Conservation (phyloP, 1,140 invertebrate genomes). For the Pachyrhynchus sulphureomaculatus region DNA sequence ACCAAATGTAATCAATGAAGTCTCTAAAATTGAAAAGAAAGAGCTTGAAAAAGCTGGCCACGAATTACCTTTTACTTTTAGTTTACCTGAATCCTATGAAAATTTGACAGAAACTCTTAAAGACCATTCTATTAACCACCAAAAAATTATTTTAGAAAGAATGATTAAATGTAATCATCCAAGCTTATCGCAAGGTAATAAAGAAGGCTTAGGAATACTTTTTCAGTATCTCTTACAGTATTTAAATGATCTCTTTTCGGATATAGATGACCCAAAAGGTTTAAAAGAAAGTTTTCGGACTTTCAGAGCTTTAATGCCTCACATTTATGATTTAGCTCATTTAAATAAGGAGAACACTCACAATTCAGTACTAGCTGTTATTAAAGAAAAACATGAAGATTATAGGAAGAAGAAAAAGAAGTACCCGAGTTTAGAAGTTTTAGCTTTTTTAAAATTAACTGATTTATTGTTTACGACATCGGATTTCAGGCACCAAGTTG, state of each 20-base stretch:
- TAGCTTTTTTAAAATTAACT: conserved; percentile 79
- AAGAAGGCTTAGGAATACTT: conserved; percentile 70
- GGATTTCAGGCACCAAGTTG: conserved; percentile 84
- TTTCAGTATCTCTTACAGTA: conserved; percentile 76
- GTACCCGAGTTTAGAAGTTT: conserved; percentile 70
- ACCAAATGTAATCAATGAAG: neutral
- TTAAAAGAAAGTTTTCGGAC: conserved; percentile 61
- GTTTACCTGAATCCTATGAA: conserved; percentile 67
- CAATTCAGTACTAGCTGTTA: conserved; percentile 64
- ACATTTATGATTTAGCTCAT: conserved; percentile 74
- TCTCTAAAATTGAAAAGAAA: conserved; percentile 25
- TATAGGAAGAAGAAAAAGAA: conserved; percentile 62
- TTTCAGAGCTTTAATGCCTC: conserved; percentile 63
- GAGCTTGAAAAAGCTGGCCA: conserved; percentile 60
- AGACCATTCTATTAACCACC: conserved; percentile 61
- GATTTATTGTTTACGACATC: conserved; percentile 81
- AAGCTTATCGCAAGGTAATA: conserved; percentile 72
- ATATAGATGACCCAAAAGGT: conserved; percentile 52
- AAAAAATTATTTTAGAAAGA: conserved; percentile 72
- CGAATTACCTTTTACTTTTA: conserved; percentile 71
- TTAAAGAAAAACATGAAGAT: conserved; percentile 72
- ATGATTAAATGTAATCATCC: conserved; percentile 86
- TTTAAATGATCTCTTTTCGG: conserved; percentile 63
- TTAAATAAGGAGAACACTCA: conserved; percentile 67
- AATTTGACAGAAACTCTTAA: conserved; percentile 66